Evolutionary conservation across 2,888 invertebrate species (phyloP).

Genomic region (Tetheella fluctuosa): DNA sequence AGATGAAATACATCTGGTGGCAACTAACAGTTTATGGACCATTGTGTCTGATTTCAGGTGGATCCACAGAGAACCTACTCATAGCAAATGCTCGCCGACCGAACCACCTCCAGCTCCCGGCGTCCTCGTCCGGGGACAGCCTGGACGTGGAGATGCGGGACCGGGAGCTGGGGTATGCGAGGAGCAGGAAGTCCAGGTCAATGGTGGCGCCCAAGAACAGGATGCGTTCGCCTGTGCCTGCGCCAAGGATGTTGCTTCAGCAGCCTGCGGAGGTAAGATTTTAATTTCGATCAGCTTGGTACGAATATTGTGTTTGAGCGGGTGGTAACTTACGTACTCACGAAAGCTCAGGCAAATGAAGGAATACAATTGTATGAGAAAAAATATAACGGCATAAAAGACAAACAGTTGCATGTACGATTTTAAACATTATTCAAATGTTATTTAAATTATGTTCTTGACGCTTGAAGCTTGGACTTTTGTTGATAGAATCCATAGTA

Average conservation of each 20-base stretch:
- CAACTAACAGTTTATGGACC: not conserved
- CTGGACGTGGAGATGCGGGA: slow-evolving; percentile 73
- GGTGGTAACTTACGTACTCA: no score
- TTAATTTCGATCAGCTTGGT: not conserved
- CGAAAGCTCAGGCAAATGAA: no score
- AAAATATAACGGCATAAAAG: no score
- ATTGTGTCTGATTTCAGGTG: slow-evolving; percentile 56
- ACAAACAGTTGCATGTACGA: no score
- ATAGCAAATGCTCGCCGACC: slow-evolving; percentile 55
- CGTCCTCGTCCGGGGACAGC: slow-evolving; percentile 77
- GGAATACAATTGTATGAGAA: no score
- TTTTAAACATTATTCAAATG: no score
- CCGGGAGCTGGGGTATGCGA: slow-evolving; percentile 45
- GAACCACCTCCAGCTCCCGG: slow-evolving; percentile 64
- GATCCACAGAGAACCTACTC: slow-evolving; percentile 73
- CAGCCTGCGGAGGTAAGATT: slow-evolving; percentile 54
- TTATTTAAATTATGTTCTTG: no score
- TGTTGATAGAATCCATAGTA: no score
- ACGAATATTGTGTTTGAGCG: no score
- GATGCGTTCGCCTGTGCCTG: slow-evolving; percentile 66
- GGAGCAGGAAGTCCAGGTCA: slow-evolving; percentile 71
- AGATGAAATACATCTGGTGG: not conserved
- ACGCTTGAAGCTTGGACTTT: no score
- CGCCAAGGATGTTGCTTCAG: slow-evolving; percentile 59
- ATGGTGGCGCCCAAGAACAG: slow-evolving; percentile 70